Evolutionary conservation across 2,888 invertebrate genomes (phyloP).

Genomic region (Caenorhabditis imperialis): DNA sequence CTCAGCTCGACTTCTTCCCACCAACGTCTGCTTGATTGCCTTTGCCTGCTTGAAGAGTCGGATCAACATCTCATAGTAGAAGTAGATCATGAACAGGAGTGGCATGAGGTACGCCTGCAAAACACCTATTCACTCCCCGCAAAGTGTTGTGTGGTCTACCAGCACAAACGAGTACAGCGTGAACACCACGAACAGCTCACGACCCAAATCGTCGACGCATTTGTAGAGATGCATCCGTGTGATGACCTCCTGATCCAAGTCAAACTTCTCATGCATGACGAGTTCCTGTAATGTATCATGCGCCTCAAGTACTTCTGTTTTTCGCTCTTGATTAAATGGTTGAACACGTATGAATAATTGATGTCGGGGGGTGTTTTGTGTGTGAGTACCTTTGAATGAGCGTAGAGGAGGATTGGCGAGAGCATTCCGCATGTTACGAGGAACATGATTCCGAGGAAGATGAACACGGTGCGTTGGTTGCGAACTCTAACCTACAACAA

Average conservation of each 20-base stretch:
- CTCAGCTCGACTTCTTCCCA: conserved; percentile 50
- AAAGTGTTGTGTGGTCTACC: conserved; percentile 28
- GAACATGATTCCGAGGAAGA: conserved; percentile 60
- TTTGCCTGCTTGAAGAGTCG: conserved; percentile 71
- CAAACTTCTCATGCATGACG: conserved; percentile 62
- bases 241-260: conserved; percentile 57
- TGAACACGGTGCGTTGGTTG: conserved; percentile 56
- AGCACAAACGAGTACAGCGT: conserved; percentile 65
- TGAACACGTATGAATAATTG: conserved; percentile 19
- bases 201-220: conserved; percentile 68
- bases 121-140: background rate
- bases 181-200: conserved; percentile 62
- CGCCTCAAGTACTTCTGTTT: background rate
- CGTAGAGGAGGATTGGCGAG: conserved; percentile 64
- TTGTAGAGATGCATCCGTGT: conserved; percentile 66
- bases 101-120: conserved; percentile 71
- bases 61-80: conserved; percentile 75
- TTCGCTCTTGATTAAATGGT: conserved; percentile 4
- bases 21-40: conserved; percentile 55
- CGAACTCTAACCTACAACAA: conserved; percentile 57
- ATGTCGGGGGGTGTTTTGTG: background rate
- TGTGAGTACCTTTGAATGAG: conserved; percentile 64
- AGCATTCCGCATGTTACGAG: conserved; percentile 62
- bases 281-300: conserved; percentile 63
- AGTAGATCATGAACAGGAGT: conserved; percentile 73